A percentile compares a stretch with the other conserved stretches of the same genome.
These are phyloP conservation scores for Atethmia centrago DNA, from an alignment of 2,888 invertebrate species.

Conservation along the genomic window DNA sequence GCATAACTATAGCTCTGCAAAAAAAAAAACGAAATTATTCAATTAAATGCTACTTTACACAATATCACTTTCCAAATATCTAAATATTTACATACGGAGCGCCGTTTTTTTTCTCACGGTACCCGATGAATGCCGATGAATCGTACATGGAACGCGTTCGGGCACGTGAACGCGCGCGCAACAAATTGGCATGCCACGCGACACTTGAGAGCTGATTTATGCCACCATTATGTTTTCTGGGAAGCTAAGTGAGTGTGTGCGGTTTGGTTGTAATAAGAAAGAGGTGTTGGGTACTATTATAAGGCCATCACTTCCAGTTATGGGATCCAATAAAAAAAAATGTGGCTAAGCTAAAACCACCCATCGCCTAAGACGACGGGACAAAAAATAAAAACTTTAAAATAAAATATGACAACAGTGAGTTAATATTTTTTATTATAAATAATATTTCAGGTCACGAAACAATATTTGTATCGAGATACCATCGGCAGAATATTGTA, in stretches of 20 bases:
- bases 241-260: conserved; percentile 40
- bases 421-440: not conserved
- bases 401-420: not conserved
- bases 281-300: not conserved
- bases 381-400: not conserved
- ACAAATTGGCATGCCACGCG: conserved; percentile 71
- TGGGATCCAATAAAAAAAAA: not conserved
- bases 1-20: not conserved
- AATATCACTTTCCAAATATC: conserved; percentile 56
- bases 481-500: conserved; percentile 18
- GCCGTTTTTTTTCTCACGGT: conserved; percentile 61
- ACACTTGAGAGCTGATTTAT: conserved; percentile 62
- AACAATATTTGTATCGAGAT: conserved; percentile 9
- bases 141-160: conserved; percentile 59
- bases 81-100: conserved; percentile 43
- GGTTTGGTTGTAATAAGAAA: conserved; percentile 14
- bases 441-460: conserved; percentile 1
- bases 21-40: not conserved
- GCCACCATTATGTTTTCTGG: conserved; percentile 47
- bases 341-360: not conserved
- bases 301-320: not conserved
- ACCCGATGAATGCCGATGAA: conserved; percentile 53
- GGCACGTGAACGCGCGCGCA: conserved; percentile 63
- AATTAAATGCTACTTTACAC: conserved; percentile 16
- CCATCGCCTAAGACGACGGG: not conserved